Percentiles rank a stretch among this genome's conserved stretches.
Conservation (phyloP, 2,888 invertebrate species). For the Nymphalis urticae region DNA sequence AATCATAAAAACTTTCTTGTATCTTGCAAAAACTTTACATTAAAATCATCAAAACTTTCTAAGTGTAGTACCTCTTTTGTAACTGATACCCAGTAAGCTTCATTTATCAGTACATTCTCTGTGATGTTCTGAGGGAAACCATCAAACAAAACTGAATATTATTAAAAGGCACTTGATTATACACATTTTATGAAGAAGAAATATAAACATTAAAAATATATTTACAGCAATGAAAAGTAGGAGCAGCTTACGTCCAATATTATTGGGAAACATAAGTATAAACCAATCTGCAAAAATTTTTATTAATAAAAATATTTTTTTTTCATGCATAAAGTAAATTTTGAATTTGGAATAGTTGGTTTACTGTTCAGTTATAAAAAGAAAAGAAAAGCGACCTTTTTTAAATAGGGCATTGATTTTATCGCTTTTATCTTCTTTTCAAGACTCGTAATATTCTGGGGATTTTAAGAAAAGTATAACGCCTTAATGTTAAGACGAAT, state of each 20-base stretch:
- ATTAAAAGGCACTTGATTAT: conserved; percentile 68
- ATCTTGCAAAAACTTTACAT: conserved; percentile 82
- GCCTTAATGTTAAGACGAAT: conserved; percentile 10
- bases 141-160: conserved; percentile 78
- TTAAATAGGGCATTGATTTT: conserved; percentile 32
- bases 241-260: conserved; percentile 72
- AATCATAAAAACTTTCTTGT: conserved; percentile 79
- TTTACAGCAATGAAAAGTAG: conserved; percentile 47
- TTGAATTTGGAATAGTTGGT: conserved; percentile 57
- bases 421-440: conserved; percentile 40
- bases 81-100: conserved; percentile 95
- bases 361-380: conserved; percentile 43
- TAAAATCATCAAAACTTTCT: conserved; percentile 81
- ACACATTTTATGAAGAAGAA: conserved; percentile 42
- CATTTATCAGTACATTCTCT: conserved; percentile 96
- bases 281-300: conserved; percentile 74
- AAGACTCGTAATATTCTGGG: conserved; percentile 39
- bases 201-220: conserved; percentile 21
- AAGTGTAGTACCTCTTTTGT: conserved; percentile 93
- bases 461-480: conserved; percentile 35
- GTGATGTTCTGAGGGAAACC: conserved; percentile 95
- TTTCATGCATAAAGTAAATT: conserved; percentile 66
- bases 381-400: conserved; percentile 45
- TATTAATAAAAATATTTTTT: conserved; percentile 55
- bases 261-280: conserved; percentile 57